These are phyloP conservation scores for Bombycilla garrulus DNA, from an alignment of 2,113 vertebrate species.

Conservation along the genomic window DNA sequence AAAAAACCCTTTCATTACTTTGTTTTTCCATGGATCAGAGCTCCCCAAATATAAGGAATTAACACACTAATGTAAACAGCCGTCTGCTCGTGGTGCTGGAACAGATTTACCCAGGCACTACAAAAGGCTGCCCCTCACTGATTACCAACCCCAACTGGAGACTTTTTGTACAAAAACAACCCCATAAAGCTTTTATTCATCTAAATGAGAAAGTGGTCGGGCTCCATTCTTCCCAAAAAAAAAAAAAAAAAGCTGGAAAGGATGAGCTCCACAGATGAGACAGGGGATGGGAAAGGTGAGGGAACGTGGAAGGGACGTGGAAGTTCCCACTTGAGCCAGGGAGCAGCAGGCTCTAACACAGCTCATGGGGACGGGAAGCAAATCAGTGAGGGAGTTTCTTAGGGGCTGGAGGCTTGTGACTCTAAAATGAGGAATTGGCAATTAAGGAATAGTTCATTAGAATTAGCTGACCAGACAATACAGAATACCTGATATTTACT, in stretches of 20 bases:
- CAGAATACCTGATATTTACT: no score
- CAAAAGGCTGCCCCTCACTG: background rate
- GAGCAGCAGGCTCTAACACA: background rate
- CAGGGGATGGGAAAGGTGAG: fast-evolving
- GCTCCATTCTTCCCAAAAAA: background rate
- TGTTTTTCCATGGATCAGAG: constrained; percentile 43
- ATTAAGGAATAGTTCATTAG: no score
- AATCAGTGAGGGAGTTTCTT: fast-evolving
- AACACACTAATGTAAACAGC: constrained; percentile 8
- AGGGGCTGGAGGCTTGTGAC: background rate
- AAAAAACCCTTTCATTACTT: background rate
- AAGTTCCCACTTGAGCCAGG: background rate
- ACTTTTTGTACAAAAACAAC: background rate
- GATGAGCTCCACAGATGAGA: background rate
- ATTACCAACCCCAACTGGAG: background rate
- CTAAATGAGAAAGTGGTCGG: background rate
- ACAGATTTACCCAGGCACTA: background rate
- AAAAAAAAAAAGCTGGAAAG: background rate
- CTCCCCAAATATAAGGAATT: constrained; percentile 33
- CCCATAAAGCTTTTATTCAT: background rate
- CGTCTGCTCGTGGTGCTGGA: background rate
- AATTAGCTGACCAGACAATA: no score
- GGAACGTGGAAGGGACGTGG: background rate
- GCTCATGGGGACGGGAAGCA: background rate
- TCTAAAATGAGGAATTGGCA: background rate